Evolutionary conservation across 1,140 invertebrate species (phyloP), one percentile per base, ranked within the genome.

Genomic region (Ostrea denselamellosa): DNA sequence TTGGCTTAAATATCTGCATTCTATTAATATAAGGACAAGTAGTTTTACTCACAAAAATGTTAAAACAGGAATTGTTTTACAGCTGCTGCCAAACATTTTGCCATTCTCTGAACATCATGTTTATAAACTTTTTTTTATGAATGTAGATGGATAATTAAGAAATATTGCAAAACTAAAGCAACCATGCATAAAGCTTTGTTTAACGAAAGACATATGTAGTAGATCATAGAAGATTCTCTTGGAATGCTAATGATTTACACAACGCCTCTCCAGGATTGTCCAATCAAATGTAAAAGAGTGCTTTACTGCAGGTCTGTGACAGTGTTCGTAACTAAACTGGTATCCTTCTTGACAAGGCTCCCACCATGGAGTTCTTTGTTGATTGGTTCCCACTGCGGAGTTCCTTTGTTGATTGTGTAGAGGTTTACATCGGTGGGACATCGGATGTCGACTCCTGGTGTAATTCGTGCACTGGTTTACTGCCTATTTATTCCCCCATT

Each of bases 261-360:
- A 77, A 28, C 68, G 7, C 28, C 68, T 77, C 68, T 77, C 25
- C 14, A 28, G 68, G 68, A 25, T 77, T 77, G 68, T 28, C 68
- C 68, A 77, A 77, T 77, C 68, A 77, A 77, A 25, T 77, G 25
- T 77, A 77, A 77, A 22, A 77, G 68, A 28, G 25, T 77, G 68
- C 25, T 77, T 77, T 25, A 77, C 68, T 77, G 25, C 68, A 14
- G 68, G 12, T 25, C 28, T 77, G 68, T 77, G 68, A 77, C 68
- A 77, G 68, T 28, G 22, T 25, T 77, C 68, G 68, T 77, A 77
- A 34, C 68, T 77, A 77, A 77, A 77, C 68, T 77, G 68, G 68
- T 77, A 28, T 77, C 68, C 22, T 14, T 62, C 58, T n/a, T 34
- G 8, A 28, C 68, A 77, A 44, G 9, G 25, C 28, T 62, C 12